Conservation (phyloP, 2,888 invertebrate species). For the Prosopocoilus inquinatus region DNA sequence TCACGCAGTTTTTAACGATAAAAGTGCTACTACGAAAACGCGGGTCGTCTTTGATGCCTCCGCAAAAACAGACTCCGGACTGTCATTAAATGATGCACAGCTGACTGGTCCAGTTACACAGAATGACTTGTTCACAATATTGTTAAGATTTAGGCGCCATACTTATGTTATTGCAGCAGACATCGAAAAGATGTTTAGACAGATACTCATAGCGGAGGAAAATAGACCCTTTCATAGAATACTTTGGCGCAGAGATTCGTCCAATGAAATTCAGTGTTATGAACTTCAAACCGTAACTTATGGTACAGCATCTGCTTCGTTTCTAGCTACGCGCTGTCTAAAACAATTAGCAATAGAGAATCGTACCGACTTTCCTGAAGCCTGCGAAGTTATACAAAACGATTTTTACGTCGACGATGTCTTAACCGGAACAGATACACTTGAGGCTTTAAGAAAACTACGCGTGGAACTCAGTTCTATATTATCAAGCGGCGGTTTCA, state of each 20-base stretch:
- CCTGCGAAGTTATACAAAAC: conserved; percentile 1
- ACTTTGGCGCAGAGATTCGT: conserved; percentile 20
- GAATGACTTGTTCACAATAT: conserved; percentile 21
- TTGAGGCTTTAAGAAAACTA: not conserved
- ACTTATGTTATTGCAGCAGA: conserved; percentile 19
- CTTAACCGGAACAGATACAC: not conserved
- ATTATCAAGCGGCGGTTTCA: conserved; percentile 1
- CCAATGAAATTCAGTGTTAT: conserved; percentile 17
- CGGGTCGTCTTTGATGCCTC: conserved; percentile 28
- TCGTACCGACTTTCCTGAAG: not conserved
- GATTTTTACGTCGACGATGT: conserved; percentile 7
- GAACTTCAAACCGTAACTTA: conserved; percentile 27
- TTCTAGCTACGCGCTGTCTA: conserved; percentile 17
- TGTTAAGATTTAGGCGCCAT: conserved; percentile 22
- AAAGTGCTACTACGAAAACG: conserved; percentile 22
- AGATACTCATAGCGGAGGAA: conserved; percentile 14
- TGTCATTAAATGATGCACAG: conserved; percentile 23
- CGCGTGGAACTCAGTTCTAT: not conserved
- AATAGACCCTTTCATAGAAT: conserved; percentile 21
- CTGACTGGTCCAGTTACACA: conserved; percentile 19
- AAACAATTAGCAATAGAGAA: conserved; percentile 8
- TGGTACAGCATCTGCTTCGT: conserved; percentile 27
- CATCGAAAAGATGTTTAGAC: conserved; percentile 28
- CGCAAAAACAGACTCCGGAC: conserved; percentile 14
- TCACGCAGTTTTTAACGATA: too few species aligned